A percentile compares a stretch with the other conserved stretches of the same genome.
Evolutionary conservation across 2,113 vertebrate species (phyloP).

Genomic region (Tenrec ecaudatus): DNA sequence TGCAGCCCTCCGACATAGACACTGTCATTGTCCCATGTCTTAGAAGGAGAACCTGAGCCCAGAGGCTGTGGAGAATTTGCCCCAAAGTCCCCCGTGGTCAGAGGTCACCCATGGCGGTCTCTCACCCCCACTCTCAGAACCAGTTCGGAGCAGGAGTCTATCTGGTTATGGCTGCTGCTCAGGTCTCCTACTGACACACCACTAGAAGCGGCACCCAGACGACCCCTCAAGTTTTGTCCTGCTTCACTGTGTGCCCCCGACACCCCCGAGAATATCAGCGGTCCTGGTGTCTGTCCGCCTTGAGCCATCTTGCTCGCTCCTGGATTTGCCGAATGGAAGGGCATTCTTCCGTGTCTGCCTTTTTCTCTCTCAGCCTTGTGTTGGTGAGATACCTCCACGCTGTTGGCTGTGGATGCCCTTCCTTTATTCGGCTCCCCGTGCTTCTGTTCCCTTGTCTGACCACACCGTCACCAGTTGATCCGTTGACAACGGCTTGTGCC

Average conservation of each 20-base stretch:
- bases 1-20: not conserved
- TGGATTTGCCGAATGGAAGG: not conserved
- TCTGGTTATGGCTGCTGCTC: no score
- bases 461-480: not conserved
- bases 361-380: not conserved
- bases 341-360: not conserved
- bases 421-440: not conserved
- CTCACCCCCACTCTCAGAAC: no score
- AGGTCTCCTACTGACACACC: no score
- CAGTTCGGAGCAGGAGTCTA: no score
- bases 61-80: no score
- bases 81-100: no score
- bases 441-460: not conserved
- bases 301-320: not conserved
- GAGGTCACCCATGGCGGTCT: no score
- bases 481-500: no score
- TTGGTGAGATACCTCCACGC: not conserved
- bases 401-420: not conserved
- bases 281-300: not conserved
- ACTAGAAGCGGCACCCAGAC: not conserved
- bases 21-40: no score
- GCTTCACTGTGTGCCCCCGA: not conserved
- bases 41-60: no score
- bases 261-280: not conserved
- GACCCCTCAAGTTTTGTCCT: not conserved